Conservation (phyloP, 2,797 vertebrate species). For the Chelon labrosus region DNA sequence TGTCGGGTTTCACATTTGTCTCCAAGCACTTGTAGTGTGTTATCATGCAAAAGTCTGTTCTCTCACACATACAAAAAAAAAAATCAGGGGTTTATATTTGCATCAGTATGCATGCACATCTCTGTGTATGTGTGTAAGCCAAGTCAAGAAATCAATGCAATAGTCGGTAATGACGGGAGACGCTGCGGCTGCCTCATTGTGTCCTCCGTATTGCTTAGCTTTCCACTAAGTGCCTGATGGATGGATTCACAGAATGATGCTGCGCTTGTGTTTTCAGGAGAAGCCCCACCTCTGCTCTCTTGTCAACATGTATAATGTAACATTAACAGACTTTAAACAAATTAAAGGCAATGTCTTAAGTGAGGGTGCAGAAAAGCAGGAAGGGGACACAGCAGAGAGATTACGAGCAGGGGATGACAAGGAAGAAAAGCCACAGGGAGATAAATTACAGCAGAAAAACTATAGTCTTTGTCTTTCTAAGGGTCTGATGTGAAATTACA, state of each 20-base stretch:
- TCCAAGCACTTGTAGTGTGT: not conserved
- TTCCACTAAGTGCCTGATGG: slow-evolving; percentile 70
- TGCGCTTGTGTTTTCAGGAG: slow-evolving; percentile 55
- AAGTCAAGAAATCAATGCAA: slow-evolving; percentile 50
- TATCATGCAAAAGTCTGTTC: slow-evolving; percentile 10
- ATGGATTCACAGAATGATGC: slow-evolving; percentile 54
- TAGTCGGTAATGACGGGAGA: slow-evolving; percentile 40
- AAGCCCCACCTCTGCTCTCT: slow-evolving; percentile 39
- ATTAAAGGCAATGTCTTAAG: slow-evolving; percentile 53
- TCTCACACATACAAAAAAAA: slow-evolving; percentile 1
- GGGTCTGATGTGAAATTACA: slow-evolving; percentile 9
- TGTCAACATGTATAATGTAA: slow-evolving; percentile 63
- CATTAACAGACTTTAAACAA: slow-evolving; percentile 66
- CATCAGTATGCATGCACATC: not conserved
- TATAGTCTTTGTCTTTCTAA: not conserved
- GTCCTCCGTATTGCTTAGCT: slow-evolving; percentile 50
- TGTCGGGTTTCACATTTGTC: not conserved
- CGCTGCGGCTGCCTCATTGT: slow-evolving; percentile 44
- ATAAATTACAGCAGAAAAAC: slow-evolving; percentile 13
- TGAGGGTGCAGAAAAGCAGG: slow-evolving; percentile 21
- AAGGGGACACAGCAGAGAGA: slow-evolving; percentile 18
- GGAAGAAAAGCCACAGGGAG: slow-evolving; percentile 19
- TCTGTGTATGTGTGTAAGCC: slow-evolving; percentile 6
- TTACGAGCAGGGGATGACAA: slow-evolving; percentile 30
- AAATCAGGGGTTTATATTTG: slow-evolving; percentile 12